phyloP scores from a whole-genome alignment of 2,797 vertebrate species.

The Myotis findleyi region DNA sequence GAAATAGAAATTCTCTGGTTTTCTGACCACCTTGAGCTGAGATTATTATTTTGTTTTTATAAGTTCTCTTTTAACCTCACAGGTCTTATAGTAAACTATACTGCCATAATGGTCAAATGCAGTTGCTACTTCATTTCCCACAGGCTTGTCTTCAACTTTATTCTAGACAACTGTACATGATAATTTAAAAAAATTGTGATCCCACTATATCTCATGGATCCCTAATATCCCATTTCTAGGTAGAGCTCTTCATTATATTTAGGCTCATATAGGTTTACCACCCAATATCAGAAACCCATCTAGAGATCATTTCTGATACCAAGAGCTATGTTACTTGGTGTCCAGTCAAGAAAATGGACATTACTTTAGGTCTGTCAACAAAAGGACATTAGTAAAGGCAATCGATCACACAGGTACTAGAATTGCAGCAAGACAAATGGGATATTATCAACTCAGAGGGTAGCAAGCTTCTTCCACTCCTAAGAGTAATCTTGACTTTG shows the following conservation, averaged over 20 bases:
- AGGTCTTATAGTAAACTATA: not conserved
- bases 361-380: not conserved
- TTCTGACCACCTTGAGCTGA: not conserved
- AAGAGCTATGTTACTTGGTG: not conserved
- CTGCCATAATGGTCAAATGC: not conserved
- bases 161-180: not conserved
- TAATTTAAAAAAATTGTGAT: not conserved
- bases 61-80: not conserved
- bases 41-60: slow-evolving; percentile 14
- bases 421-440: not conserved
- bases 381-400: not conserved
- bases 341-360: not conserved
- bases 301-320: not conserved
- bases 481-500: not conserved
- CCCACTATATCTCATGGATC: not conserved
- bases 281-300: not conserved
- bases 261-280: not conserved
- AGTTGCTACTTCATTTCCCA: not conserved
- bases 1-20: not conserved
- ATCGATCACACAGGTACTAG: not conserved
- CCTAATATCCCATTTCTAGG: not conserved
- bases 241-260: not conserved
- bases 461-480: not conserved
- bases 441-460: not conserved
- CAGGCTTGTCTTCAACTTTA: not conserved